Base-by-base conservation (phyloP, 2,888 invertebrate species). In the Neocrepidodera transversa region DNA sequence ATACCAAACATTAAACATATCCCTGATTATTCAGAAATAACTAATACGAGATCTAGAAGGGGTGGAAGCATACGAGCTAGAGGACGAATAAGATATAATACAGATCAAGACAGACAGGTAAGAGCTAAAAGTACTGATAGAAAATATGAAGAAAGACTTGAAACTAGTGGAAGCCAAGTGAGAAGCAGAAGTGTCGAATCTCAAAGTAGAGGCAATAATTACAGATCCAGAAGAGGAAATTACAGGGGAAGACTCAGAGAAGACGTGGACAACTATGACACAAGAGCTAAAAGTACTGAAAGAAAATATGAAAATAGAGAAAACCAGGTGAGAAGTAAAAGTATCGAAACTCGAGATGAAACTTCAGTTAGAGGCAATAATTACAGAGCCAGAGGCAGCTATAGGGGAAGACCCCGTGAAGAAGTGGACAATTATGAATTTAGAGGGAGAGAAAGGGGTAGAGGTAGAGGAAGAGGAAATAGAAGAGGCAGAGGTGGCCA, bases 1-100 rank as follows among this genome's bases (percentile, higher is more conserved):
- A 51, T 60, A 35, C 23, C 58, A 47, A 65, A 69, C 28, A 64
- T 71, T 2, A 67, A 65, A 47, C 69, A 67, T 55, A 54, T 69
- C 8, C 68, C 71, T 16, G 68, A 70, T 51, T 42, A 63, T 47
- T n/a, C 6, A 28, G 10, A 10, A 32, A 3, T 4, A 7, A 5
- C 2, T 17, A 40, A 28, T 23, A 28, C 32, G 20, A 26, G 30
- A 18, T 17, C 38, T 36, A 20, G 23, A 23, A 57, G 57, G 47
- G 18, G 49, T 26, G 43, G 49, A 42, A 35, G 40, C 30, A 8
- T 11, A 16, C 42, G 18, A 28, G 42, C 16, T 16, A 36, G 58
- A 36, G 47, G 60, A 4, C 47, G 52, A 38, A 43, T 49, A 28
- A 42, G 49, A 49, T 32, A 32, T 23, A 18, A 17, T 7, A 23